phyloP scores from a whole-genome alignment of 2,888 invertebrate genomes.

The Clivina fossor region DNA sequence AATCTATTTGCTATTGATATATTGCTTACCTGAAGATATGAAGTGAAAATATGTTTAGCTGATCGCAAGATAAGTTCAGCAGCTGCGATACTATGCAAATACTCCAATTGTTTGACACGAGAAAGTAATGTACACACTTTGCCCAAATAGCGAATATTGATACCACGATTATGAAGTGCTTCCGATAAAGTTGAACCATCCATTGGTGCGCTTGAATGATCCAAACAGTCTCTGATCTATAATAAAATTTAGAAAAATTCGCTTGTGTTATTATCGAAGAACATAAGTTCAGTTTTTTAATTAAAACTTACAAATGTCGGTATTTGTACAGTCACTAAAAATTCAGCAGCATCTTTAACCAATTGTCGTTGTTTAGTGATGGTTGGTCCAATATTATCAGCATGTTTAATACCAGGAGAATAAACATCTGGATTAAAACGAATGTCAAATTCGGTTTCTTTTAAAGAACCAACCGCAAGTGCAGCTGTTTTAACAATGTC shows the following conservation, averaged over 20 bases:
- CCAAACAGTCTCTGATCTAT: slow-evolving; percentile 84
- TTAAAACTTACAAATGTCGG: slow-evolving; percentile 80
- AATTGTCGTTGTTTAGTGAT: slow-evolving; percentile 83
- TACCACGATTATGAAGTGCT: slow-evolving; percentile 91
- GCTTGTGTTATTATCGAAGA: not conserved
- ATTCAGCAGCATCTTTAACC: slow-evolving; percentile 94
- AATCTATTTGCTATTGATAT: not conserved
- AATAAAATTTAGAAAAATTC: slow-evolving; percentile 32
- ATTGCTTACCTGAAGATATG: slow-evolving; percentile 86
- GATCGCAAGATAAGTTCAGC: slow-evolving; percentile 87
- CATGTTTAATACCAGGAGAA: slow-evolving; percentile 89
- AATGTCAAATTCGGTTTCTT: slow-evolving; percentile 94
- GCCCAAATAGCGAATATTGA: slow-evolving; percentile 96
- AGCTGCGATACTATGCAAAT: slow-evolving; percentile 86
- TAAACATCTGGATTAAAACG: slow-evolving; percentile 98
- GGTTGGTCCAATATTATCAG: slow-evolving; percentile 67
- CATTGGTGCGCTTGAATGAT: slow-evolving; percentile 91
- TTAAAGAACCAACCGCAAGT: slow-evolving; percentile 87
- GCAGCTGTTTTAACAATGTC: slow-evolving; percentile 90
- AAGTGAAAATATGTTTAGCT: slow-evolving; percentile 91
- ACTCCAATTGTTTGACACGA: slow-evolving; percentile 78
- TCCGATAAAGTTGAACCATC: slow-evolving; percentile 92
- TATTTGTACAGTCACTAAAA: slow-evolving; percentile 89
- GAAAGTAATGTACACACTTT: slow-evolving; percentile 80
- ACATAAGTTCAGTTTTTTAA: no score